Base-by-base conservation (phyloP, 2,888 invertebrate genomes). In the Andrena flavipes region DNA sequence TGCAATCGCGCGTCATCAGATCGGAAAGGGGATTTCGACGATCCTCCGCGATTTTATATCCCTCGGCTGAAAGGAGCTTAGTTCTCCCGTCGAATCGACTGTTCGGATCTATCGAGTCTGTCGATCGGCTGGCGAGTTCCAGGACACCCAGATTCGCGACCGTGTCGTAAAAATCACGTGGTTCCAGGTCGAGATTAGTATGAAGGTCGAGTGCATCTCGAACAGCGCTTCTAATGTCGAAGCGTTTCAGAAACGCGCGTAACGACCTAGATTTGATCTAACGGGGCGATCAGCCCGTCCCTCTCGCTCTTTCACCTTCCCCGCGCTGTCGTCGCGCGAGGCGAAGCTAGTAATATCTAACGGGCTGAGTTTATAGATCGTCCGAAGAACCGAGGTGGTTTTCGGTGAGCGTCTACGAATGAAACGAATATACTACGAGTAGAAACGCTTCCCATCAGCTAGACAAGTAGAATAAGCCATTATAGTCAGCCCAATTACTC, bases 231-330 rank as follows among this genome's bases (percentile, higher is more conserved):
- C 76, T 77, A 76, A 82, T 73, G 82, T 87, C 76, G 78, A 82
- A 80, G 72, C 54, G 70, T 81, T 86, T 77, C 82, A 83, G 80
- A 83, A 83, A 84, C 81, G 82, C 75, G 73, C 74, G 84, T 60
- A 85, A 81, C 85, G 90, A 84, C 90, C 90, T 82, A 85, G 87
- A 90, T 90, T 86, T 85, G 82, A 90, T 85, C 85, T 90, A 90
- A 90, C 90, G 90, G 90, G 84, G 69, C 81, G 84, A 68, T 75
- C 80, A 76, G 80, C 64, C 62, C 70, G 60, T 83, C 80, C 82
- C 69, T 82, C 81, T 76, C 76, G 60, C 76, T 80, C 75, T 69
- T 76, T 73, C 8, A 13, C 20, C 16, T 23, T 71, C 26, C 48
- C 71, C 60, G 30, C 48, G 33, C 48, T 70, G 56, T 51, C 59